Evolutionary conservation across 2,113 vertebrate genomes (phyloP).

Genomic region (Emydocephalus ijimae): DNA sequence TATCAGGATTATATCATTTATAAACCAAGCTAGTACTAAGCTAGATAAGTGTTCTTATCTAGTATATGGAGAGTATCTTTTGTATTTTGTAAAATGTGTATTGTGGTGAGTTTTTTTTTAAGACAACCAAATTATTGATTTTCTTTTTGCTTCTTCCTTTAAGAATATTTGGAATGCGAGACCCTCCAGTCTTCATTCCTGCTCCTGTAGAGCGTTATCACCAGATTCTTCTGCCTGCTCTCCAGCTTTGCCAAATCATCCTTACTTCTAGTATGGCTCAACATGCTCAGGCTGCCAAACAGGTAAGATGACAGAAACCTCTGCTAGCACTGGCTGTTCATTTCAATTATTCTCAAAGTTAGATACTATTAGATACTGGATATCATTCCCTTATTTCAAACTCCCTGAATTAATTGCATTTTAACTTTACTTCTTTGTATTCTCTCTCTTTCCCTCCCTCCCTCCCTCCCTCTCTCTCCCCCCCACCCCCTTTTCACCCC

Average conservation of each 20-base stretch:
- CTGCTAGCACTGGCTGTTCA: neutral
- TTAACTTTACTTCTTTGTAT: neutral
- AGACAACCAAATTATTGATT: neutral
- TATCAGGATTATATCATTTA: neutral
- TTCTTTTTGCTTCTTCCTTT: neutral
- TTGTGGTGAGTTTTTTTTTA: neutral
- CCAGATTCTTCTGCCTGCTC: conserved; percentile 90
- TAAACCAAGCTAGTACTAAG: neutral
- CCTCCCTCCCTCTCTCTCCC: neutral
- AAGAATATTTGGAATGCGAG: conserved; percentile 81
- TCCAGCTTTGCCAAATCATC: conserved; percentile 89
- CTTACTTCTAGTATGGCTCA: conserved; percentile 91
- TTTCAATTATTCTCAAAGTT: neutral
- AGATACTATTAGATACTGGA: neutral
- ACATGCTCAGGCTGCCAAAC: conserved; percentile 91
- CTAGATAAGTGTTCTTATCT: neutral
- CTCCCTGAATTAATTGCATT: neutral
- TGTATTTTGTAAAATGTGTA: neutral
- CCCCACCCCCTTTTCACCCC: neutral
- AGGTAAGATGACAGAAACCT: conserved; percentile 67
- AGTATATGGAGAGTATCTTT: neutral
- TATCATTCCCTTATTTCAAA: neutral
- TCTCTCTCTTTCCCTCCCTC: neutral
- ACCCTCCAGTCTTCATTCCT: conserved; percentile 89
- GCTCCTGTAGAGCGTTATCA: conserved; percentile 88